phyloP scores from a whole-genome alignment of 2,797 vertebrate genomes.

The Cichlasoma orientale region DNA sequence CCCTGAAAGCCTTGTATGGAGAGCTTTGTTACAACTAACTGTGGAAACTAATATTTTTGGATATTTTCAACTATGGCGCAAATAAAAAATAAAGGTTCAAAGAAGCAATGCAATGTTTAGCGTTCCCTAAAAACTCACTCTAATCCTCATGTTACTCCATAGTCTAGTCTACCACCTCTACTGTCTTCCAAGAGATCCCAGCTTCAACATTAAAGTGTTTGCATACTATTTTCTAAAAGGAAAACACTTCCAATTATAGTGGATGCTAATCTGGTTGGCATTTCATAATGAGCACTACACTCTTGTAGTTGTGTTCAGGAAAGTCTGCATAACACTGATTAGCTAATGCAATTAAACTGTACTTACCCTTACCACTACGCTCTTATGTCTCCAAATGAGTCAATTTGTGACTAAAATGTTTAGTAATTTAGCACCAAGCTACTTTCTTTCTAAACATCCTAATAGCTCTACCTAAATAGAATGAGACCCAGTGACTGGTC shows the following conservation, averaged over 20 bases:
- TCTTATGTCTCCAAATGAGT: constrained; percentile 48
- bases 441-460: constrained; percentile 25
- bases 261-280: constrained; percentile 14
- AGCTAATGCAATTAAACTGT: constrained; percentile 66
- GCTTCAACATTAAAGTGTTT: constrained; percentile 10
- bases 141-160: background rate
- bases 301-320: constrained; percentile 31
- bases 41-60: background rate
- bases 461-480: constrained; percentile 13
- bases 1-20: constrained; percentile 8
- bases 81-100: background rate
- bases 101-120: background rate
- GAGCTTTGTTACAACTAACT: background rate
- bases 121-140: background rate
- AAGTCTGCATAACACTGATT: constrained; percentile 61
- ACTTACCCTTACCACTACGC: constrained; percentile 48
- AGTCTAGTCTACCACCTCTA: background rate
- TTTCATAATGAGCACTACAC: constrained; percentile 42
- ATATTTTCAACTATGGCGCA: background rate
- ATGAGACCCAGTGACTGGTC: constrained; percentile 6
- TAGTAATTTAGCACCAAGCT: constrained; percentile 31
- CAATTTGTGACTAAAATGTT: constrained; percentile 56
- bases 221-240: constrained; percentile 11
- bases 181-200: background rate
- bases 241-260: constrained; percentile 34